Evolutionary conservation across 2,888 invertebrate species (phyloP), one percentile per base, ranked within the genome.

Genomic region (Cactoblastis cactorum): DNA sequence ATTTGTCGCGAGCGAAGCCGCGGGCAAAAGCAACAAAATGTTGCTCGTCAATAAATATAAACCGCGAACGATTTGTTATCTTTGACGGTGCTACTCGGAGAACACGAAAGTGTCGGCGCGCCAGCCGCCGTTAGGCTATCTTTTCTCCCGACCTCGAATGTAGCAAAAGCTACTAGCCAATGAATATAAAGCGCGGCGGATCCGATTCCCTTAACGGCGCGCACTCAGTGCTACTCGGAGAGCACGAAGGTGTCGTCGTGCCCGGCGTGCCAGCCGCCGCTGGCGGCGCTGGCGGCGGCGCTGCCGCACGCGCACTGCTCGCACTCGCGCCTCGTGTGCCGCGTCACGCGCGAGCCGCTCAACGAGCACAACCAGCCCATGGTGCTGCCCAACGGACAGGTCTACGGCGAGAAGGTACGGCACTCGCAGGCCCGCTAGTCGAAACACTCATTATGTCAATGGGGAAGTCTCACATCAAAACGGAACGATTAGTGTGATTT

Each of bases 311-410:
- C 99, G 56, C 98, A 99, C 90, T 97, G 97, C 83, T 96, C 97
- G 49, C 98, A 98, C 84, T 98, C 98, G 58, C 93, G 97, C 50
- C 93, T 98, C 50, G 96, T 98, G 69, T 99, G 99, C 83, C 92
- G 93, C 73, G 94, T 98, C 65, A 96, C 96, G 54, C 96, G 97
- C 22, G 92, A 95, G 66, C 95, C 97, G 45, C 92, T 99, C 69
- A 98, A 99, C 88, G 98, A 99, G 79, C 96, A 99, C 84, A 98
- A 99, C 90, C 97, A 97, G 65, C 98, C 98, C 9, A 96, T 99
- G 95, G 97, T 98, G 94, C 92, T 99, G 85, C 99, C 99, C 56
- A 99, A 99, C 88, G 99, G 99, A 51, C 96, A 97, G 85, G 98
- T 99, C 53, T 99, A 98, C 74, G 97, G 97, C 8, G 96, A 97